These are phyloP conservation scores for Pleuronectes platessa DNA, from an alignment of 2,113 vertebrate genomes.

Conservation along the genomic window DNA sequence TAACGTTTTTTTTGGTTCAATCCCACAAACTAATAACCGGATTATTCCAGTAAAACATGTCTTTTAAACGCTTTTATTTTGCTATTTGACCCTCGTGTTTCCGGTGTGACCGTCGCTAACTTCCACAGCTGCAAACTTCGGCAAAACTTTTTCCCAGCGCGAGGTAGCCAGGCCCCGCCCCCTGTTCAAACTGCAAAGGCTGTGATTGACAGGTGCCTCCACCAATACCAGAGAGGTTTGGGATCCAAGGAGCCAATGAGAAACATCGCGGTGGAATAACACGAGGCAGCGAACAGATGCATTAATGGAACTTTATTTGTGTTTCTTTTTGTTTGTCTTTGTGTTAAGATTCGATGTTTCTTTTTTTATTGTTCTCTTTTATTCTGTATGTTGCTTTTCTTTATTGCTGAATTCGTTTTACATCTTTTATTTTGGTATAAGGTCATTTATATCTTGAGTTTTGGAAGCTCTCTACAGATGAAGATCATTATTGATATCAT, in stretches of 20 bases:
- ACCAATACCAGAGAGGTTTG: constrained; percentile 48
- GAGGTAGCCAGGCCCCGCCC: constrained; percentile 31
- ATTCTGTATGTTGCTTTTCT: no score
- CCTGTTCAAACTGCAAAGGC: constrained; percentile 3
- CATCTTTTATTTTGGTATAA: no score
- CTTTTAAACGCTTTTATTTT: neutral
- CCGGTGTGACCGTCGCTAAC: neutral
- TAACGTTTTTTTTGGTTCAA: neutral
- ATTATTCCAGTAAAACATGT: neutral
- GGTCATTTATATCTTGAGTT: no score
- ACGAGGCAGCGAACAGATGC: no score
- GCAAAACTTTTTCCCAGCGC: constrained; percentile 37
- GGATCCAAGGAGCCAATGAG: constrained; percentile 49
- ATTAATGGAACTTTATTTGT: no score
- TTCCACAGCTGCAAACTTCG: constrained; percentile 31
- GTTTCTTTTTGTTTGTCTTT: no score
- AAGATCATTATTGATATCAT: no score
- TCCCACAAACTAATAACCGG: neutral
- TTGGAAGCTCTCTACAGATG: no score
- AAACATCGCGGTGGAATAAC: neutral
- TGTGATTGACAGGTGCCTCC: constrained; percentile 50
- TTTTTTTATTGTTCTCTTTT: no score
- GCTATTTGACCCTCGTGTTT: fast-evolving
- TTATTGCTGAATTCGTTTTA: no score
- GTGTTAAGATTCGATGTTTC: no score